These are phyloP conservation scores for Eupleurogrammus muticus DNA, from an alignment of 2,797 vertebrate species.

Conservation along the genomic window DNA sequence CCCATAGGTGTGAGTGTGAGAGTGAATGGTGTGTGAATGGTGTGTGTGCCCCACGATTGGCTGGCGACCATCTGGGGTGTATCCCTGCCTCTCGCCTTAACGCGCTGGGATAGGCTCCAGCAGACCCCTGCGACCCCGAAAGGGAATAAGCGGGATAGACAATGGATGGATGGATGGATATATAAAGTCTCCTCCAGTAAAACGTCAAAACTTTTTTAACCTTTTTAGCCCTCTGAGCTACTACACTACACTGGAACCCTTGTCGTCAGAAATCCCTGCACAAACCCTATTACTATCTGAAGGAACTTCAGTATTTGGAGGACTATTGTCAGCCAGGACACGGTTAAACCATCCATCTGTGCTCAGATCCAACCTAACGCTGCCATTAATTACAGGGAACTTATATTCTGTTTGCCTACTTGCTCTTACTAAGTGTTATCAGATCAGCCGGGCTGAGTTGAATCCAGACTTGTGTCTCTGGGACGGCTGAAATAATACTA, in stretches of 20 bases:
- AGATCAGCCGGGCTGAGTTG: constrained; percentile 58
- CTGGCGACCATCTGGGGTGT: no score
- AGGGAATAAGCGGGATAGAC: no score
- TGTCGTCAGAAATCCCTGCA: constrained; percentile 26
- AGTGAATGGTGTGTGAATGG: no score
- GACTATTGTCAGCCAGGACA: constrained; percentile 34
- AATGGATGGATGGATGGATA: no score
- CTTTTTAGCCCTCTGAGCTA: constrained; percentile 6
- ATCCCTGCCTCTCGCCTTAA: no score
- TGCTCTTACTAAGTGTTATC: constrained; percentile 71
- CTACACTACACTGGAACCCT: constrained; percentile 6
- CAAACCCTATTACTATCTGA: constrained; percentile 3
- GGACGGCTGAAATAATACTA: constrained; percentile 71
- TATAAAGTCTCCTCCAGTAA: not conserved
- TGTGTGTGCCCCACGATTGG: no score
- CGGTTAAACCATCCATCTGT: constrained; percentile 37
- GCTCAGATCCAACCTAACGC: constrained; percentile 62
- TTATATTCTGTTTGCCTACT: constrained; percentile 68
- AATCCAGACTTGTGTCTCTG: constrained; percentile 68
- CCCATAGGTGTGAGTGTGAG: no score
- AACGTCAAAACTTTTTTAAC: constrained; percentile 13
- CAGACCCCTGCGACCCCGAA: no score
- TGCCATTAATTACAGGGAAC: constrained; percentile 73
- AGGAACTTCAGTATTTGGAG: constrained; percentile 28
- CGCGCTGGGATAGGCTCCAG: no score